Conservation (phyloP, 1,140 invertebrate genomes). For the Zaprionus kolodkinae region DNA sequence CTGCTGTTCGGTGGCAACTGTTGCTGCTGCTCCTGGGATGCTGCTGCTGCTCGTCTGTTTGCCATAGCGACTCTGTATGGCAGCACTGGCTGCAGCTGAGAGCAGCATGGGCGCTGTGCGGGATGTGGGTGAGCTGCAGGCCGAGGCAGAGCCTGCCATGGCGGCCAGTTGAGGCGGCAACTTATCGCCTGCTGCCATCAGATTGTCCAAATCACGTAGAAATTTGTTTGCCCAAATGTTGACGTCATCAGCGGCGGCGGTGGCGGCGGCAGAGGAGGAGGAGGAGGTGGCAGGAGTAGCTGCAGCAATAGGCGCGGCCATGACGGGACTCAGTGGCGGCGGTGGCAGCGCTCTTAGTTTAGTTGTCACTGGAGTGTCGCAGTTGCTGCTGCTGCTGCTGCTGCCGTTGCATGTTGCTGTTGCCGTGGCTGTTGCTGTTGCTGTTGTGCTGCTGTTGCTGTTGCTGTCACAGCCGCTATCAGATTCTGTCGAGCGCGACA, state of each 20-base stretch:
- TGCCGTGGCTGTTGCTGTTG: constrained; percentile 19
- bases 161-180: constrained; percentile 62
- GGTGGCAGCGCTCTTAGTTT: constrained; percentile 74
- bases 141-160: constrained; percentile 38
- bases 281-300: neutral
- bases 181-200: constrained; percentile 75
- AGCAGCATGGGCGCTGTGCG: constrained; percentile 73
- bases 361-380: constrained; percentile 65
- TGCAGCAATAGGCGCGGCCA: neutral
- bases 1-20: constrained; percentile 35
- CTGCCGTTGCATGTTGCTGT: constrained; percentile 14
- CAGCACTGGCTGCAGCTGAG: constrained; percentile 73
- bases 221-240: constrained; percentile 84
- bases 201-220: constrained; percentile 81
- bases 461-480: constrained; percentile 82
- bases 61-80: constrained; percentile 72
- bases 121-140: constrained; percentile 65
- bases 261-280: neutral
- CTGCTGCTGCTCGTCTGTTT: constrained; percentile 36
- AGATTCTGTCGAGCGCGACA: constrained; percentile 80
- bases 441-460: constrained; percentile 54
- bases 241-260: constrained; percentile 64
- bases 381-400: constrained; percentile 31
- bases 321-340: constrained; percentile 59
- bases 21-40: constrained; percentile 32